phyloP scores from a whole-genome alignment of 2,113 vertebrate genomes.

The Podiceps cristatus region DNA sequence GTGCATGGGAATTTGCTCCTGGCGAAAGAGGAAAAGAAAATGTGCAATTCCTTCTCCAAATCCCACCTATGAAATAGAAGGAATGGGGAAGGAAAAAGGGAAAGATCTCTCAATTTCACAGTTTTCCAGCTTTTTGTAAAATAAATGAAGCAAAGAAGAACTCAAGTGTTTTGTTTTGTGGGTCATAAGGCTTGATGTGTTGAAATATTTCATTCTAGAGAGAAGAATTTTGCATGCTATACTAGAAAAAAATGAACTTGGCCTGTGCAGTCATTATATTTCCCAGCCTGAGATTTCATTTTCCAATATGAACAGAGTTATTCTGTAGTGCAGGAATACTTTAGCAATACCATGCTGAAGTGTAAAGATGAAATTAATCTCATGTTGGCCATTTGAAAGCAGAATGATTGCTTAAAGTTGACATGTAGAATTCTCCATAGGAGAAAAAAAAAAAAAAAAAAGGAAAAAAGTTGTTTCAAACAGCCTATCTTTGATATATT shows the following conservation, averaged over 20 bases:
- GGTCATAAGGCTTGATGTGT: neutral
- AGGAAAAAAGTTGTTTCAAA: neutral
- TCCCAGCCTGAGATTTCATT: neutral
- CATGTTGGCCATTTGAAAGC: neutral
- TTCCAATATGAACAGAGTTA: neutral
- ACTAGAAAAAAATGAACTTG: neutral
- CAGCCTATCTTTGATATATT: neutral
- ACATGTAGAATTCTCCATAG: accelerated
- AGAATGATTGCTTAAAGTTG: neutral
- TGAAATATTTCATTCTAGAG: neutral
- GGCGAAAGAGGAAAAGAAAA: neutral
- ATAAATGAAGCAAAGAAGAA: neutral
- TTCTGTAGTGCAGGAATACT: neutral
- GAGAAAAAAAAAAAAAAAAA: neutral
- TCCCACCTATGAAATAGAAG: neutral
- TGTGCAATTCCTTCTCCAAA: neutral
- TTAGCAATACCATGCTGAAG: neutral
- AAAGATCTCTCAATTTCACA: neutral
- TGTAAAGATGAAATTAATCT: neutral
- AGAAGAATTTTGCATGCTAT: neutral
- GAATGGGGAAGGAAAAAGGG: neutral
- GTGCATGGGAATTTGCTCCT: neutral
- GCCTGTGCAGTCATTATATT: neutral
- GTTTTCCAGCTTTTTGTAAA: neutral
- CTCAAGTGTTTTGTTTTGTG: accelerated